Evolutionary conservation across 2,797 vertebrate genomes (phyloP), one percentile per base, ranked within the genome.

Genomic region (Alcedo atthis): DNA sequence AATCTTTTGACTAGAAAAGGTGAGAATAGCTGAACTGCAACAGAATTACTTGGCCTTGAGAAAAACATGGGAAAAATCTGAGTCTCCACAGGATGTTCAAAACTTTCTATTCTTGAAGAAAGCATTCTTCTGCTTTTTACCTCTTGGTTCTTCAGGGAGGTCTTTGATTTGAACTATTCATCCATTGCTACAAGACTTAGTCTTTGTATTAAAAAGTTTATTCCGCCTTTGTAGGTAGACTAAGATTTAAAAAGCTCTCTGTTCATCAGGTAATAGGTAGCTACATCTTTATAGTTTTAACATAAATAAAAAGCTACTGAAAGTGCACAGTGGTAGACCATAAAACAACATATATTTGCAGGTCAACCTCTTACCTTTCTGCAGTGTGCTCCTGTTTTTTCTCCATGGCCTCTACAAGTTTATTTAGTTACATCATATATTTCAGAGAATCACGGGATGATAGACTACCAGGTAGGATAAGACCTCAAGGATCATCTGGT

Each of bases 211-310:
- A 25, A 85, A 90, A 90, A 62, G 21, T 62, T 42, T 62, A 30
- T 79, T 83, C 40, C 51, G 73, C 4, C 7, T 28, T 79, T 86
- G 45, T n/a, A 86, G 63, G 48, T 28, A 66, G 37, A 67, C 37
- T 85, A 79, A 54, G 75, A 78, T 86, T 92, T 91, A 53, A 81
- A 93, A 88, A 14, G 25, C 9, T 84, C 19, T 45, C 40, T 85
- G 21, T 45, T 94, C 45, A 22, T 53, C 26, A 70, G 42, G 17
- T 83, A 76, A 48, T 66, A 84, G 67, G 25, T 48, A 91, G 57
- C 18, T 64, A 75, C 15, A 62, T 30, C 16, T 86, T 63, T 84
- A 54, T 49, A 17, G 9, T 79, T 81, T 89, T 77, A 67, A 55
- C 24, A 73, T 30, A 81, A 86, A 66, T 75, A 33, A 33, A 8